These are phyloP conservation scores for Ips typographus DNA, from an alignment of 1,140 invertebrate species.

Conservation along the genomic window DNA sequence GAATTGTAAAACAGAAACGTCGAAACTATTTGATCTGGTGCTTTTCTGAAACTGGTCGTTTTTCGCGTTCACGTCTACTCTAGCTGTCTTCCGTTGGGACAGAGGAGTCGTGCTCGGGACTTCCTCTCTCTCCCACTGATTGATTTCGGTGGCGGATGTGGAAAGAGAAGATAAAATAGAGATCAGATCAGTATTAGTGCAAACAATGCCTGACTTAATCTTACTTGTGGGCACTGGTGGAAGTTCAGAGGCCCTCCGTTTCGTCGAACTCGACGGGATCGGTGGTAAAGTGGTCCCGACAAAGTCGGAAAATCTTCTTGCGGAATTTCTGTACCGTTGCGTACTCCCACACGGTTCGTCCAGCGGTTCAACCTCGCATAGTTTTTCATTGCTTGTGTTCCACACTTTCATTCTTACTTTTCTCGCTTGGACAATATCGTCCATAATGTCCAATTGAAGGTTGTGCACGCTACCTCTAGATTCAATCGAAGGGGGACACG, in stretches of 20 bases:
- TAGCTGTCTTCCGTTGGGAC: constrained; percentile 42
- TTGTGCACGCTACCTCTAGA: constrained; percentile 77
- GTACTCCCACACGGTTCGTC: constrained; percentile 62
- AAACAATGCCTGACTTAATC: constrained; percentile 63
- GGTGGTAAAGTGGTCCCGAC: constrained; percentile 58
- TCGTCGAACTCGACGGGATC: constrained; percentile 55
- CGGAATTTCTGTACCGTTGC: constrained; percentile 58
- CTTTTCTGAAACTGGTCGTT: neutral
- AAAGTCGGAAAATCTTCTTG: constrained; percentile 72
- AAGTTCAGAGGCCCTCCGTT: constrained; percentile 69
- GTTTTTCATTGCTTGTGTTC: constrained; percentile 75
- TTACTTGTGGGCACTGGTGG: constrained; percentile 46
- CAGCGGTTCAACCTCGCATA: constrained; percentile 76
- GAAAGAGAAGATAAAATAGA: constrained; percentile 77
- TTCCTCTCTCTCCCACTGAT: constrained; percentile 57
- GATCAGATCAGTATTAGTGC: constrained; percentile 76
- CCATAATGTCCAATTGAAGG: constrained; percentile 82
- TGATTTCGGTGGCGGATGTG: constrained; percentile 76
- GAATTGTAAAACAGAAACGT: constrained; percentile 68
- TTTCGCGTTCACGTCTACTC: constrained; percentile 5
- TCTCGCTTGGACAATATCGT: constrained; percentile 77
- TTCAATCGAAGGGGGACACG: constrained; percentile 64
- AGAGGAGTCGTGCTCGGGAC: constrained; percentile 37
- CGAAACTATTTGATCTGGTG: constrained; percentile 75
- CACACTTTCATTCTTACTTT: constrained; percentile 81